phyloP scores from a whole-genome alignment of 2,888 invertebrate genomes.

The Autographa pulchrina region DNA sequence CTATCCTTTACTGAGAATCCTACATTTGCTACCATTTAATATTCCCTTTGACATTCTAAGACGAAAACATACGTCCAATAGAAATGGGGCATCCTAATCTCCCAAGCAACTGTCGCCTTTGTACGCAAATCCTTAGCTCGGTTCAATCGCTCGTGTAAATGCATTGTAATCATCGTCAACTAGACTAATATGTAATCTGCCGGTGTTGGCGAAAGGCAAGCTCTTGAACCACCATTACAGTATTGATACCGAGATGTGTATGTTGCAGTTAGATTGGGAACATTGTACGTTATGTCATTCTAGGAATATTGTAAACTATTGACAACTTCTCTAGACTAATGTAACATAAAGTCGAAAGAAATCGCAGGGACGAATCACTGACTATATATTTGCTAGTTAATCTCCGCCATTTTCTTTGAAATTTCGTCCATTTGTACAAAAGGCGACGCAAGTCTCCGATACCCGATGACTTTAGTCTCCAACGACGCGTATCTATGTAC shows the following conservation, averaged over 20 bases:
- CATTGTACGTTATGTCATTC: background rate
- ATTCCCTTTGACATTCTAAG: background rate
- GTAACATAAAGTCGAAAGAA: too few relatives aligned
- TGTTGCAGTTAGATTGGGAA: constrained; percentile 36
- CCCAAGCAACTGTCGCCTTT: background rate
- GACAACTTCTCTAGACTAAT: too few relatives aligned
- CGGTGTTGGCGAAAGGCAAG: constrained; percentile 2
- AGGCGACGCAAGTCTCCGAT: too few relatives aligned
- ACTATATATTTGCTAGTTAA: too few relatives aligned
- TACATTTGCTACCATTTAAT: background rate
- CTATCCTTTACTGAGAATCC: background rate
- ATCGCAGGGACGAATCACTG: too few relatives aligned
- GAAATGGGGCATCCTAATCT: background rate
- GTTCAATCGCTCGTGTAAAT: constrained; percentile 2
- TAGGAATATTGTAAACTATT: too few relatives aligned
- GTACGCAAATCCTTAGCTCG: background rate
- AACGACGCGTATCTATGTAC: too few relatives aligned
- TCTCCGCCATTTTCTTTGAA: too few relatives aligned
- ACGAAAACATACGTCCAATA: constrained; percentile 3
- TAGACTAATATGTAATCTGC: constrained; percentile 11
- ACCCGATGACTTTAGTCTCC: too few relatives aligned
- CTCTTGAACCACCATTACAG: constrained; percentile 34
- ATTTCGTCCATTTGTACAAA: too few relatives aligned
- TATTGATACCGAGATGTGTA: constrained; percentile 42
- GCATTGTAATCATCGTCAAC: constrained; percentile 23